Conservation (phyloP, 1,140 invertebrate genomes). For the Heliothis subflexa region DNA sequence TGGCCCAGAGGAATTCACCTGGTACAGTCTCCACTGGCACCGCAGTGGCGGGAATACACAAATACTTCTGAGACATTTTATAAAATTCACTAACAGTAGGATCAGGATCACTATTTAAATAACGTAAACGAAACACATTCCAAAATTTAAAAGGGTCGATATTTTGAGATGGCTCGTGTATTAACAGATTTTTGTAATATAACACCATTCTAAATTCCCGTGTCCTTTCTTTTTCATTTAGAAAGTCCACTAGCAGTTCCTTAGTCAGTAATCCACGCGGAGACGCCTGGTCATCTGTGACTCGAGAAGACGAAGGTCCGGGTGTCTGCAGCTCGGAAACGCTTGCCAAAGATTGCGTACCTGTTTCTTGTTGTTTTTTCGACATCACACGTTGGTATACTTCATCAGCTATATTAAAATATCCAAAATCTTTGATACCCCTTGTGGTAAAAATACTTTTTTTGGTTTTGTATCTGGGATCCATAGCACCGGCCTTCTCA, state of each 20-base stretch:
- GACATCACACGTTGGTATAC: not conserved
- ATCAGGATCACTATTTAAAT: not conserved
- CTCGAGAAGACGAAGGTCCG: no score
- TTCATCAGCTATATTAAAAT: not conserved
- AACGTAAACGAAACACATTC: not conserved
- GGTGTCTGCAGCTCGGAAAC: no score
- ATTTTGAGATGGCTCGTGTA: not conserved
- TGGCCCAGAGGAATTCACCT: not conserved
- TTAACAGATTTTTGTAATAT: not conserved
- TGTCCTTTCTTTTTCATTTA: not conserved
- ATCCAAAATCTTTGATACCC: not conserved
- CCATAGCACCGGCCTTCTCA: not conserved
- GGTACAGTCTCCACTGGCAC: not conserved
- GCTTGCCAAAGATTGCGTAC: no score
- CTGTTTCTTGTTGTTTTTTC: not conserved
- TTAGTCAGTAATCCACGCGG: no score
- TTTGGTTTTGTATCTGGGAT: not conserved
- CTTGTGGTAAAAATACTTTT: no score
- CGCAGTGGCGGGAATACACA: slow-evolving; percentile 11
- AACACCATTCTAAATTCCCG: not conserved
- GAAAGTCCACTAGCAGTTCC: no score
- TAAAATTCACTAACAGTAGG: not conserved
- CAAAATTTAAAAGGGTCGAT: not conserved
- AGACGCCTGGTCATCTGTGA: no score
- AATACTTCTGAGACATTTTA: slow-evolving; percentile 18